Base-by-base conservation (phyloP, 2,113 vertebrate species). In the Microtus ochrogaster region DNA sequence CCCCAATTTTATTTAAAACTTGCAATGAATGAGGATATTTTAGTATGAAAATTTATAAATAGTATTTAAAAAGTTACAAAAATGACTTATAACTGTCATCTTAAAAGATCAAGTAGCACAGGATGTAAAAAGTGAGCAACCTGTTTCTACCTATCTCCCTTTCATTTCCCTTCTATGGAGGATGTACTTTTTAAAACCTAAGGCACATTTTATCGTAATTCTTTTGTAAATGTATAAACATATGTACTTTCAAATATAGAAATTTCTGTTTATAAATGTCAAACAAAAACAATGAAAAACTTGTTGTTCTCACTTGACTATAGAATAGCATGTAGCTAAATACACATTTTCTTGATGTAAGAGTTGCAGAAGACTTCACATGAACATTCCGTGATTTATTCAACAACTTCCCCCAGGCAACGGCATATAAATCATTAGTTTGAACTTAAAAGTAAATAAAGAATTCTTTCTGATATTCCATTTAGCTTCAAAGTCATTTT, bases 401-500 rank as follows among this genome's bases (percentile, higher is more conserved):
- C 74, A 95, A 65, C 4, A 52, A 78, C 58, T 90, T 79, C 0
- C 44, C 4, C n/a, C 30, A 89, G 36, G 3, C 5, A 79, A 63
- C 68, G 6, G 66, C 39, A 83, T 39, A 83, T 92, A 85, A 81
- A 86, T 85, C 0, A 12, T 58, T 92, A 95, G 3, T 55, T 63
- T 70, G 3, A 5, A 63, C 33, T 30, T 81, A 90, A 73, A 76
- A 63, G 79, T 88, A 92, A 44, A 77, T 61, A 92, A 94, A 49
- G 17, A 63, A 4, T 78, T 95, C 12, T 66, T 77, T 90, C 22
- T 73, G 49, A 66, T 70, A 78, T 94, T 3, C 55, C 41, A 58
- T 49, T 84, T 90, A 94, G n/a, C 11, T 41, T 89, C 24, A 86
- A 78, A 84, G 0, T 83, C 82, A 83, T 82, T 96, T 94, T 92